phyloP scores from a whole-genome alignment of 1,140 invertebrate genomes.

The Alviniconcha marisindica region DNA sequence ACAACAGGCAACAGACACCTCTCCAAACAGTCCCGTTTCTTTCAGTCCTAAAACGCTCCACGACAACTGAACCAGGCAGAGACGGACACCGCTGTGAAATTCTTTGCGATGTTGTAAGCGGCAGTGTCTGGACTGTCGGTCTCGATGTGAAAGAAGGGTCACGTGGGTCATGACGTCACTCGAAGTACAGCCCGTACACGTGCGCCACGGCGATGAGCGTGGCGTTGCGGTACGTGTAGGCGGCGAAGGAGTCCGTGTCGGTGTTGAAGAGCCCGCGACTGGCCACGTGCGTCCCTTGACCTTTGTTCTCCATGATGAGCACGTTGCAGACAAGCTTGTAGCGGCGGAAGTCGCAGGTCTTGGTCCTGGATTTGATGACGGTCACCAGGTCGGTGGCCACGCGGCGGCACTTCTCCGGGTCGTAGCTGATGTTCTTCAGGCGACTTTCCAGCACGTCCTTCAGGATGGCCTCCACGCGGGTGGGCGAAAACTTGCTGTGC shows the following conservation, averaged over 20 bases:
- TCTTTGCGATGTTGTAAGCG: too few species aligned
- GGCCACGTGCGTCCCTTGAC: conserved; percentile 61
- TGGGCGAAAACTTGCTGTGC: conserved; percentile 47
- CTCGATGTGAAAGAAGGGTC: too few species aligned
- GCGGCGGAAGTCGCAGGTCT: conserved; percentile 59
- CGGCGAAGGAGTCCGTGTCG: conserved; percentile 63
- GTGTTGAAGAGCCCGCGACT: conserved; percentile 68
- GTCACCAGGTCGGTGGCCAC: conserved; percentile 51
- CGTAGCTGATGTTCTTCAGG: conserved; percentile 52
- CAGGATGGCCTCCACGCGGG: conserved; percentile 49
- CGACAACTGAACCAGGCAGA: too few species aligned
- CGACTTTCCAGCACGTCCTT: conserved; percentile 49
- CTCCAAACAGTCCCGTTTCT: too few species aligned
- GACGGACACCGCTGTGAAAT: too few species aligned
- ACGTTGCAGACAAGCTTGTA: conserved; percentile 71
- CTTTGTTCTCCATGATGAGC: conserved; percentile 67
- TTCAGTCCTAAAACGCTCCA: too few species aligned
- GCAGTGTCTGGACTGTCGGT: too few species aligned
- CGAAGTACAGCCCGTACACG: conserved; percentile 69
- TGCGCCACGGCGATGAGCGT: conserved; percentile 62
- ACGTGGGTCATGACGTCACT: too few species aligned
- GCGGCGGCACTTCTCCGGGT: conserved; percentile 44
- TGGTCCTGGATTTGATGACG: conserved; percentile 57
- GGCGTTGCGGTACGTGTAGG: conserved; percentile 58
- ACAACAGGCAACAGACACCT: too few species aligned